Percentiles rank a stretch among this genome's conserved stretches.
These are phyloP conservation scores for Centrocercus urophasianus DNA, from an alignment of 2,113 vertebrate genomes.

Conservation along the genomic window DNA sequence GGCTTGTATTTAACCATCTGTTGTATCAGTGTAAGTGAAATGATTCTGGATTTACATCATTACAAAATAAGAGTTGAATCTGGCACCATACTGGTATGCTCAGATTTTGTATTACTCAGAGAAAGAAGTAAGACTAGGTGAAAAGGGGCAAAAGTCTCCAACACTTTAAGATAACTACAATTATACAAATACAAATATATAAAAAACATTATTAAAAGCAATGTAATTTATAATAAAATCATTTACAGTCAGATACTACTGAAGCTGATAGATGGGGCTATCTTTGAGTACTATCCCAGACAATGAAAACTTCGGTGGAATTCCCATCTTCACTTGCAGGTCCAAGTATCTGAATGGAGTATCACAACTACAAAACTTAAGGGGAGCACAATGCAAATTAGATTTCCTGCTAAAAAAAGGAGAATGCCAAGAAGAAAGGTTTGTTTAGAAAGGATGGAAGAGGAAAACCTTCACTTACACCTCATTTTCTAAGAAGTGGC, in stretches of 20 bases:
- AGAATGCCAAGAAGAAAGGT: neutral
- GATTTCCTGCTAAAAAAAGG: neutral
- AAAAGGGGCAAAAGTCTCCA: neutral
- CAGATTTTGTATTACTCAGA: neutral
- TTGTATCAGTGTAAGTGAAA: slow-evolving; percentile 44
- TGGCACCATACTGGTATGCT: neutral
- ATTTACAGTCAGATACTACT: neutral
- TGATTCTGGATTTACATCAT: slow-evolving; percentile 6
- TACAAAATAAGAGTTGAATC: slow-evolving; percentile 15
- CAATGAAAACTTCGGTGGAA: neutral
- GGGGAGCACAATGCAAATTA: neutral
- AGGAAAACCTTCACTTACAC: neutral
- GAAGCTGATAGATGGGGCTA: neutral
- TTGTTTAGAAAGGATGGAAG: neutral
- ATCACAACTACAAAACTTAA: neutral
- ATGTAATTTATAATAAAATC: neutral
- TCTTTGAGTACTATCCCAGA: neutral
- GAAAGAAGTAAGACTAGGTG: neutral
- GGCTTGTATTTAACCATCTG: slow-evolving; percentile 34
- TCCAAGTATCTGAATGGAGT: neutral
- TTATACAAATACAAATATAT: too few relatives aligned
- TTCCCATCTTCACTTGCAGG: neutral
- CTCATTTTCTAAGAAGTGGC: neutral
- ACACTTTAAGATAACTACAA: neutral
- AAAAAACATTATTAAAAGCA: neutral